Base-by-base conservation (phyloP, 2,888 invertebrate genomes). In the Schizaphis graminum region DNA sequence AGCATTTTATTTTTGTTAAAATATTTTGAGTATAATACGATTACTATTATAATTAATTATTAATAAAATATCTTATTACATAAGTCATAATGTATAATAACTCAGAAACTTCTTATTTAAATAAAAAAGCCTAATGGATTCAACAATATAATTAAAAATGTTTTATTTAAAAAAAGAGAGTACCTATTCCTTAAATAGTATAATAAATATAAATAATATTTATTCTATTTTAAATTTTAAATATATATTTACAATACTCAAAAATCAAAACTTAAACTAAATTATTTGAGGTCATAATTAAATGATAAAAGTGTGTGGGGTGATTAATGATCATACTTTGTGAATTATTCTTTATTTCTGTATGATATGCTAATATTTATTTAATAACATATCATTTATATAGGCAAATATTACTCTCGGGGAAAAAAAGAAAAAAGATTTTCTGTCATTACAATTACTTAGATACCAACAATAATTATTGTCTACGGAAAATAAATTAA, bases 241-340 rank as follows among this genome's bases (percentile, higher is more conserved):
- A 16, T 53, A 53, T 53, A 53, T 53, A 53, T 53, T 53, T 53
- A 53, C 53, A 53, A 53, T 53, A 53, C n/a, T 4, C 1, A n/a
- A n/a, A 13, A 67, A n/a, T 67, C 16, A n/a, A 4, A n/a, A 67
- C n/a, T n/a, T n/a, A 3, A 67, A 67, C 16, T 5, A 13, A 53
- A 53, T 44, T 44, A 44, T 44, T 44, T 44, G 2, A 44, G 41
- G 41, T 3, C 41, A n/a, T 67, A n/a, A n/a, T 67, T 67, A 16
- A 3, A 5, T 0, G 3, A n/a, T 5, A 5, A n/a, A 67, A n/a
- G 13, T 1, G 16, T 3, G n/a, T 4, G 16, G 1, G n/a, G 28
- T 3, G 13, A 53, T 53, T 11, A 11, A 5, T 53, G 53, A 53
- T 21, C 53, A 53, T 67, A 16, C 67, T 5, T n/a, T 1, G 16